Conservation (phyloP, 2,888 invertebrate genomes). For the Amiota minor region DNA sequence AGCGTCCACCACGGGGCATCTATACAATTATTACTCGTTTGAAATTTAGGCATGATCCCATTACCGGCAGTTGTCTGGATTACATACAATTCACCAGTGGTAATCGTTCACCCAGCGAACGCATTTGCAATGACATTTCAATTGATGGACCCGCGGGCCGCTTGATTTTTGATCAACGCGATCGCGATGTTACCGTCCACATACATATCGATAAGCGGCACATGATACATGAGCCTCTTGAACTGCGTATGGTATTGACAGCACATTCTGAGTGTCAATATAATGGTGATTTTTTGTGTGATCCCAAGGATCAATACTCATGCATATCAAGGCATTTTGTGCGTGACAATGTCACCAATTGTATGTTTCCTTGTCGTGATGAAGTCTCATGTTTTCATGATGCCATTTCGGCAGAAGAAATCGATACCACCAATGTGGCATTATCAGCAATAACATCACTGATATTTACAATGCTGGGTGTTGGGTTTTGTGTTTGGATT, state of each 20-base stretch:
- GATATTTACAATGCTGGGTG: slow-evolving; percentile 72
- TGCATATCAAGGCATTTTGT: slow-evolving; percentile 71
- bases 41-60: slow-evolving; percentile 66
- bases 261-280: slow-evolving; percentile 68
- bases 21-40: slow-evolving; percentile 69
- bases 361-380: slow-evolving; percentile 70
- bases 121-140: slow-evolving; percentile 66
- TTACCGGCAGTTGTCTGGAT: slow-evolving; percentile 63
- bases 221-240: slow-evolving; percentile 64
- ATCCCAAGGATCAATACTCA: slow-evolving; percentile 63
- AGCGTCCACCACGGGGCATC: slow-evolving; percentile 63
- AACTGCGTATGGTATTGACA: slow-evolving; percentile 69
- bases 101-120: slow-evolving; percentile 67
- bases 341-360: slow-evolving; percentile 70
- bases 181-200: slow-evolving; percentile 63
- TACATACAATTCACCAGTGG: slow-evolving; percentile 69
- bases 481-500: slow-evolving; percentile 71
- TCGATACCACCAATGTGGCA: slow-evolving; percentile 69
- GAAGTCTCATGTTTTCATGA: slow-evolving; percentile 69
- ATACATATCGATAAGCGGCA: slow-evolving; percentile 62
- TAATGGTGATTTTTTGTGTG: slow-evolving; percentile 65
- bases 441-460: slow-evolving; percentile 71
- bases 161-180: slow-evolving; percentile 67
- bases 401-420: slow-evolving; percentile 59
- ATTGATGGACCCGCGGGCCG: slow-evolving; percentile 67